Percentiles rank a stretch among this genome's conserved stretches.
phyloP scores from a whole-genome alignment of 2,113 vertebrate genomes.

The Oriolus oriolus region DNA sequence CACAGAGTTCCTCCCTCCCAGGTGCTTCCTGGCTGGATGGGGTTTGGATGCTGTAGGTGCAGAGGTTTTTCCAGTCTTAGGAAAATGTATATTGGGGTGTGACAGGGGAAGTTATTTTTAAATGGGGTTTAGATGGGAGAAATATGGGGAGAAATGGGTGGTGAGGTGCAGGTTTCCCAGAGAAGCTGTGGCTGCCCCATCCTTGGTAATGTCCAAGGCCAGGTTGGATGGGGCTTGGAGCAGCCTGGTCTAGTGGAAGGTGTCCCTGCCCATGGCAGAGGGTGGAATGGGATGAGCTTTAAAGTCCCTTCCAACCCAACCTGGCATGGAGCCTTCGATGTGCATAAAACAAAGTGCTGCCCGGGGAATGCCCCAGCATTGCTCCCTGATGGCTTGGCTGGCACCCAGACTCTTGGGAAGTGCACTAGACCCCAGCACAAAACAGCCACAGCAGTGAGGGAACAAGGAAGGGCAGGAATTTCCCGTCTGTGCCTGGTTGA shows the following conservation, averaged over 20 bases:
- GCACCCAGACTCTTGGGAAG: background rate
- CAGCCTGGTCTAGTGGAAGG: background rate
- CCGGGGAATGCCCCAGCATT: accelerated
- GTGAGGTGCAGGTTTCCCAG: background rate
- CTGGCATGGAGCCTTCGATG: background rate
- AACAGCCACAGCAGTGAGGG: background rate
- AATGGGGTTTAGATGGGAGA: background rate
- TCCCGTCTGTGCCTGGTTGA: background rate
- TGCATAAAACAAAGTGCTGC: accelerated
- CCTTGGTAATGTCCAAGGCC: background rate
- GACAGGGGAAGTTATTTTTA: background rate
- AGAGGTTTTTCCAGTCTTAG: background rate
- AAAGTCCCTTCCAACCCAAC: background rate
- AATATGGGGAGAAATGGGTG: background rate
- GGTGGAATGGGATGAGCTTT: background rate
- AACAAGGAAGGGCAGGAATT: background rate
- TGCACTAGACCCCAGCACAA: background rate
- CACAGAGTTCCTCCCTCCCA: background rate
- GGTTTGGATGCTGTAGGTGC: background rate
- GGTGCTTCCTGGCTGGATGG: background rate
- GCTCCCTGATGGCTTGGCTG: background rate
- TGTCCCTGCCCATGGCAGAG: background rate
- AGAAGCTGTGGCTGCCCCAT: background rate
- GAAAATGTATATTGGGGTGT: background rate
- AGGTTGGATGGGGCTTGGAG: background rate